Evolutionary conservation across 2,888 invertebrate species (phyloP), one percentile per base, ranked within the genome.

Genomic region (Antheraea yamamai): DNA sequence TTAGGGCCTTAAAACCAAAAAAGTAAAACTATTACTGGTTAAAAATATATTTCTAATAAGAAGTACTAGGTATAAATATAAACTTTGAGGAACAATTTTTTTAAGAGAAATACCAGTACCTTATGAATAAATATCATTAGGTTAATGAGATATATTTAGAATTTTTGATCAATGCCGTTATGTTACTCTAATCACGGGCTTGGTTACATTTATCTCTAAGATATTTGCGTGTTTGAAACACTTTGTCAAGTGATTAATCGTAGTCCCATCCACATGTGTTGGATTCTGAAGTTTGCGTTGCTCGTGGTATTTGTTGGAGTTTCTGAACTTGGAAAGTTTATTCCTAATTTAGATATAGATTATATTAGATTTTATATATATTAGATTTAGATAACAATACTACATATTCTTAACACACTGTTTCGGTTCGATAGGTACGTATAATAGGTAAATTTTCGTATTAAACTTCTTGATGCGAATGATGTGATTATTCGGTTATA

Each of bases 161-260:
- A 47, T 10, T 47, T 47, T 47, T 8, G 8, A 10, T 8, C 3
- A 47, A 10, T 6, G 47, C 3, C 10, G 10, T 8, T 10, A n/a
- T 47, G 47, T 47, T 8, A 8, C 10, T 47, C 7, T 8, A 47
- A 47, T 26, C 26, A 66, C 66, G 30, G 26, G 10, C 14, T 66
- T 66, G 12, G 66, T 66, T 66, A 74, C 72, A 73, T 14, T 64
- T 20, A 39, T 68, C 35, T 55, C 55, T 75, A 26, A 71, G 74
- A 72, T 64, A 75, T 73, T 70, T 79, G 71, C 73, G 75, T 80
- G 77, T 77, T 77, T 75, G 75, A 74, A 73, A 70, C 72, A 78
- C 77, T 77, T 76, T 77, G 77, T 75, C 73, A 80, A 82, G 81
- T 87, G 85, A 88, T 88, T 87, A 88, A 87, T 88, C 85, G 87